Conservation (phyloP, 2,888 invertebrate species). For the Seira sanloemensis region DNA sequence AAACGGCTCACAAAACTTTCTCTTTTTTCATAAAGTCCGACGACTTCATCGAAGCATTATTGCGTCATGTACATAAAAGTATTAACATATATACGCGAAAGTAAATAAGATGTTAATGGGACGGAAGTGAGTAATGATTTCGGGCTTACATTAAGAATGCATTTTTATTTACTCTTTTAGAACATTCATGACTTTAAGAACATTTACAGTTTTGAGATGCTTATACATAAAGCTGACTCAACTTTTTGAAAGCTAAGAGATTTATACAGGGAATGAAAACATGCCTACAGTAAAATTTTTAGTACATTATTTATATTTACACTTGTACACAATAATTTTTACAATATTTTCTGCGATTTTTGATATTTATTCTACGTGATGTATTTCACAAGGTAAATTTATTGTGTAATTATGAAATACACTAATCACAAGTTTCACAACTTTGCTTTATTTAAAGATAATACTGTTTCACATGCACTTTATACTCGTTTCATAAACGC, state of each 20-base stretch:
- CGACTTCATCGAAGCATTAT: background rate
- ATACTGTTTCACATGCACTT: too few species aligned
- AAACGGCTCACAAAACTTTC: too few species aligned
- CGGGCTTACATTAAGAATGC: background rate
- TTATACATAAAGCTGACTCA: background rate
- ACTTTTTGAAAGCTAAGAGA: background rate
- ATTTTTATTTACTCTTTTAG: slow-evolving; percentile 16
- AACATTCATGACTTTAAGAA: slow-evolving; percentile 6
- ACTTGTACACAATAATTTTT: background rate
- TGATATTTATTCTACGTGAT: too few species aligned
- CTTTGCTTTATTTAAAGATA: background rate
- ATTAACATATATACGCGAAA: too few species aligned
- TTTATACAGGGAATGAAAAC: background rate
- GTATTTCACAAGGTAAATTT: too few species aligned
- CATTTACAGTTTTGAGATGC: background rate
- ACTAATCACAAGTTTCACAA: slow-evolving; percentile 11
- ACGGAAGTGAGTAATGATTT: background rate
- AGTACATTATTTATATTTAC: background rate
- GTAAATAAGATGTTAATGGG: slow-evolving; percentile 5
- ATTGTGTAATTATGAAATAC: background rate
- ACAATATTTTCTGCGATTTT: too few species aligned
- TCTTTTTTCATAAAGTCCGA: background rate
- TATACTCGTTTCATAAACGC: too few species aligned
- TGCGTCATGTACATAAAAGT: too few species aligned
- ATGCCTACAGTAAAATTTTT: background rate